Evolutionary conservation across 2,888 invertebrate genomes (phyloP), one percentile per base, ranked within the genome.

Genomic region (Callimorpha dominula): DNA sequence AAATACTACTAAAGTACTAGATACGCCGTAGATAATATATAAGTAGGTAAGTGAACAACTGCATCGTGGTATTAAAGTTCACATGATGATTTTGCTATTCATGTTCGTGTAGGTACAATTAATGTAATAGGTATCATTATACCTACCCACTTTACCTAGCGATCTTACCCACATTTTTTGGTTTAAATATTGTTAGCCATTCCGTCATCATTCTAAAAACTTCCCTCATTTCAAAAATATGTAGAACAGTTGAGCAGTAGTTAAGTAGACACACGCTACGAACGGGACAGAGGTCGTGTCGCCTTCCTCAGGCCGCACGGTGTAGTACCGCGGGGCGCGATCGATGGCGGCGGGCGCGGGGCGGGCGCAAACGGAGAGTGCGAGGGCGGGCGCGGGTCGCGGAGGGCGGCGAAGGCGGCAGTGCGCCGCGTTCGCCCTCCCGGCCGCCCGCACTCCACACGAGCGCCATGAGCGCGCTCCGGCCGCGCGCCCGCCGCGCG

Each of bases 401-500:
- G 63, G 70, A 63, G 74, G 74, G 60, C 65, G 73, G 71, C 68
- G 71, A 67, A 72, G 78, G 80, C 84, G 83, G 80, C 87, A 86
- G 86, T 85, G 86, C 82, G 82, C 81, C 81, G 78, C 78, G 81
- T 87, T 79, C 76, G 80, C 79, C 79, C 81, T 81, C 80, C 75
- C 74, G 80, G 82, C 80, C 71, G 76, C 71, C 68, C 65, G 57
- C 66, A 50, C 65, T 65, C 70, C 50, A 42, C 66, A 64, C 8
- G 43, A 8, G 65, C 83, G 86, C 83, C 79, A 88, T 86, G 88
- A 81, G 85, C 88, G 88, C 85, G 83, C 83, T 76, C 81, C 81
- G 81, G 83, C 81, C 79, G 76, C 83, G 80, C 83, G 81, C 83
- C 81, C 85, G 87, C 86, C 86, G 85, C 85, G 78, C 86, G 84